Conservation (phyloP, 1,140 invertebrate species). For the Cyclargus thomasi region DNA sequence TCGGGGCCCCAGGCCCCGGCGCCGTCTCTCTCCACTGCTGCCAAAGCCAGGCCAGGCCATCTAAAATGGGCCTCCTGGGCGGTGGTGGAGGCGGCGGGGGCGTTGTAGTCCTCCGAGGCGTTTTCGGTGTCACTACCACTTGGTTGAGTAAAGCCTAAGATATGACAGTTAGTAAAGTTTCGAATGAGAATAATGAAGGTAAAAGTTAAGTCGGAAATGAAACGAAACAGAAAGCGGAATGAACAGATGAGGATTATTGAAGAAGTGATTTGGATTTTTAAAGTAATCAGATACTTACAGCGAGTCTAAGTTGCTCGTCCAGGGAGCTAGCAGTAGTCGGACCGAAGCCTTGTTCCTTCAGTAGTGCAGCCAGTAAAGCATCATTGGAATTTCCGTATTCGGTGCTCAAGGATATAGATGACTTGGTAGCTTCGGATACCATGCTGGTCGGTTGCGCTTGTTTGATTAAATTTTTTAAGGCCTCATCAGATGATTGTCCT, state of each 20-base stretch:
- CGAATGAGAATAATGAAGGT: conserved; percentile 24
- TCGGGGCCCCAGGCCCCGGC: conserved; percentile 39
- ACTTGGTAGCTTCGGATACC: conserved; percentile 61
- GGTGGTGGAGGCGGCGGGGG: conserved; percentile 55
- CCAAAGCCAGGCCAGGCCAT: conserved; percentile 73
- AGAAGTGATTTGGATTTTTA: neutral
- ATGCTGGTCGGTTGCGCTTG: conserved; percentile 58
- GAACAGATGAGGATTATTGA: conserved; percentile 6
- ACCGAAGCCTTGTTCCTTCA: conserved; percentile 81
- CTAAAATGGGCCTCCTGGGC: conserved; percentile 64
- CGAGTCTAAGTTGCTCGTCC: conserved; percentile 76
- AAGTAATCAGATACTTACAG: conserved; percentile 67
- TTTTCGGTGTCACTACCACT: conserved; percentile 73
- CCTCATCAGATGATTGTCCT: conserved; percentile 68
- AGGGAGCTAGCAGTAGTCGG: conserved; percentile 78
- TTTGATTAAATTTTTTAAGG: conserved; percentile 57
- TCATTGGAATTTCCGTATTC: conserved; percentile 78
- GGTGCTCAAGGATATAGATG: conserved; percentile 65
- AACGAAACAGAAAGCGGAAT: conserved; percentile 27
- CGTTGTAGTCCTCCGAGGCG: conserved; percentile 52
- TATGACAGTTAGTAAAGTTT: conserved; percentile 48
- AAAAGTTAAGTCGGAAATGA: conserved; percentile 25
- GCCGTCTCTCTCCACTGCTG: conserved; percentile 72
- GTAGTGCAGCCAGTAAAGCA: conserved; percentile 78
- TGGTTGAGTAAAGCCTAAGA: conserved; percentile 74